Conservation (phyloP, 2,797 vertebrate species). For the Alca torda region DNA sequence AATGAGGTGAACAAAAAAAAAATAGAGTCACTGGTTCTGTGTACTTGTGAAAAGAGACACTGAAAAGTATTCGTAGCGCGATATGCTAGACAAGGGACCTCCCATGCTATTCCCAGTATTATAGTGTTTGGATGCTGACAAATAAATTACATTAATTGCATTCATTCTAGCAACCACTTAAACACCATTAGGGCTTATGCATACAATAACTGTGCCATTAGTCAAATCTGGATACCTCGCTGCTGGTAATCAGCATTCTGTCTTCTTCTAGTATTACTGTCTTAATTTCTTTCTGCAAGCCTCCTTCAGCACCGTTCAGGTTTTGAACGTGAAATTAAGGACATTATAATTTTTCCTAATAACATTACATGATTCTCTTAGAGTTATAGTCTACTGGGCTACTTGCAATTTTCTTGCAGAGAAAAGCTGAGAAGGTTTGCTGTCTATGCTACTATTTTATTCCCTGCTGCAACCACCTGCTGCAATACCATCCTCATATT, state of each 20-base stretch:
- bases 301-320: neutral
- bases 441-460: neutral
- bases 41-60: neutral
- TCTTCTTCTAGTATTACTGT: slow-evolving; percentile 1
- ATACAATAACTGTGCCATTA: slow-evolving; percentile 58
- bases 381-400: neutral
- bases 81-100: neutral
- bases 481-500: neutral
- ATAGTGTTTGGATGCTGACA: slow-evolving; percentile 44
- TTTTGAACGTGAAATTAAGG: slow-evolving; percentile 21
- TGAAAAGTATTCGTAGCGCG: neutral
- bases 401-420: neutral
- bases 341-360: neutral
- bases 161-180: slow-evolving; percentile 57
- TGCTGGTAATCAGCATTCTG: slow-evolving; percentile 41
- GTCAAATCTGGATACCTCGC: slow-evolving; percentile 41
- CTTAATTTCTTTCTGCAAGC: slow-evolving; percentile 24
- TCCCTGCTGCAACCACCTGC: slow-evolving; percentile 13
- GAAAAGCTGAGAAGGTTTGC: neutral
- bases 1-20: neutral
- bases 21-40: neutral
- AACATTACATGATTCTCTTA: neutral
- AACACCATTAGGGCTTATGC: slow-evolving; percentile 50
- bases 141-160: slow-evolving; percentile 64
- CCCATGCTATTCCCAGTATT: slow-evolving; percentile 1